Evolutionary conservation across 2,888 invertebrate species (phyloP), one percentile per base, ranked within the genome.

Genomic region (Gryllus longicercus): DNA sequence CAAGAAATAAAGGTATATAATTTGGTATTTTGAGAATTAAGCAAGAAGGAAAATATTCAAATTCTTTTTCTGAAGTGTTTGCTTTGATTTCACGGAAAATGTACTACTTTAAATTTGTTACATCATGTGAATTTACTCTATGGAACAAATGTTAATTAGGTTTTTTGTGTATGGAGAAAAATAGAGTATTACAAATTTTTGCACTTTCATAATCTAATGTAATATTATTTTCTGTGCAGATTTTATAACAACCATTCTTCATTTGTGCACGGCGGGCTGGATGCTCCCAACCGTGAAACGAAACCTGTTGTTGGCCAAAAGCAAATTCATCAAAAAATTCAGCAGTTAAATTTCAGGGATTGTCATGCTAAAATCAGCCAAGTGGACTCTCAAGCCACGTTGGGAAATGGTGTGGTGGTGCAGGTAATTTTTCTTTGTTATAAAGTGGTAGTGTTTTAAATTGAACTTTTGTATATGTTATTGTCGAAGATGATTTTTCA

Each of bases 281-380:
- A 95, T 86, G 92, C 93, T 82, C 92, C 94, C 82, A 94, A 94
- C 86, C 92, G 95, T 83, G 95, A 95, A 88, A 93, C 94, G 63
- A 92, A 92, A 85, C 93, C 96, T 79, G 95, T 95, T 79, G 91
- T 96, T 84, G 96, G 96, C 2, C 96, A 96, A 88, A 94, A 96
- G 89, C 95, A 97, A 87, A 98, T 99, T 84, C 97, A 98, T 88
- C 94, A 96, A 88, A 95, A 96, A 86, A 98, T 99, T 84, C 94
- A 96, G 88, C 96, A 96, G 86, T 90, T 98, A 85, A 96, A 97
- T 89, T 98, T 98, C 89, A 92, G 94, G 80, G 97, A 98, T 89
- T 98, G 98, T 87, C 97, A 97, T 90, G 97, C 98, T 77, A 98
- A 98, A 90, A 98, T 98, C 86, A 95, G 95, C 83, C 97, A 98